phyloP scores from a whole-genome alignment of 2,888 invertebrate genomes.

The Netelia inedita region DNA sequence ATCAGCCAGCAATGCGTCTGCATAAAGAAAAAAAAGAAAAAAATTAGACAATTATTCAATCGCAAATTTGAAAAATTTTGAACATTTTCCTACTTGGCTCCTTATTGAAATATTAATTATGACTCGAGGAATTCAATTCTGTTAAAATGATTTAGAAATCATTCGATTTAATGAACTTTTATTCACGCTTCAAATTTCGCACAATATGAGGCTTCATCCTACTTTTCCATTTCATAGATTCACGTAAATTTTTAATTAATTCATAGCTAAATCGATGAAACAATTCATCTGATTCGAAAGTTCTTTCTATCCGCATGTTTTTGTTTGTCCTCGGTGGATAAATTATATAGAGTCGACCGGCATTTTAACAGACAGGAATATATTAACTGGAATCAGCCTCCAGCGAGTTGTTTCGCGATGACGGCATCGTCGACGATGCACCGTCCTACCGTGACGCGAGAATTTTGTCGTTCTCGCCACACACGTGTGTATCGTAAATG shows the following conservation, averaged over 20 bases:
- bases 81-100: not conserved
- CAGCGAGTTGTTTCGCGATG: slow-evolving; percentile 61
- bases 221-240: no score
- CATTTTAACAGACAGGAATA: slow-evolving; percentile 26
- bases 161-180: no score
- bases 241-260: not conserved
- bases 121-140: no score
- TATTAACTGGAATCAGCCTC: slow-evolving; percentile 28
- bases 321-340: not conserved
- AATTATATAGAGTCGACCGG: not conserved
- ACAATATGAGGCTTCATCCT: no score
- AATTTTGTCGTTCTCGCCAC: slow-evolving; percentile 29
- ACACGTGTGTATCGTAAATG: slow-evolving; percentile 29
- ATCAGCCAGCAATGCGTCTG: slow-evolving; percentile 98
- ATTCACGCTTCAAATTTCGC: no score
- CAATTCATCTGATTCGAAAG: not conserved
- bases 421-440: slow-evolving; percentile 64
- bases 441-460: slow-evolving; percentile 27
- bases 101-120: not conserved
- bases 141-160: no score
- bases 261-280: not conserved
- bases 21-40: slow-evolving; percentile 78
- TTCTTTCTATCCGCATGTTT: not conserved
- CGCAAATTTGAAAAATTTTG: not conserved
- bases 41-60: not conserved